Percentiles rank a stretch among this genome's conserved stretches.
phyloP scores from a whole-genome alignment of 2,113 vertebrate species.

The Mola mola region DNA sequence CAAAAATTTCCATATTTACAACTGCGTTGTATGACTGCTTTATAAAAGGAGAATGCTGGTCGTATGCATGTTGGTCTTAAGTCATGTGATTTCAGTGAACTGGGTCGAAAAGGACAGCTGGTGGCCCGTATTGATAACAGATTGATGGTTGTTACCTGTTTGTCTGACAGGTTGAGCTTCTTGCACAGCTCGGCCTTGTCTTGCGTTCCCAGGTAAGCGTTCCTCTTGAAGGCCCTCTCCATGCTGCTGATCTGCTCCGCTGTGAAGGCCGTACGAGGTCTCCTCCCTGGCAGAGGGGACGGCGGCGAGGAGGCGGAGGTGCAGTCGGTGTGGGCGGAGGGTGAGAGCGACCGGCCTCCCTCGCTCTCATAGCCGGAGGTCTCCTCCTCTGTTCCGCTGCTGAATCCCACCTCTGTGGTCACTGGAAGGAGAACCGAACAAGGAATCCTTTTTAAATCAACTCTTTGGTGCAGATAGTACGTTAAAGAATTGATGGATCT shows the following conservation, averaged over 20 bases:
- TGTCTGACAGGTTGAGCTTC: slow-evolving; percentile 80
- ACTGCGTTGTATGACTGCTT: too few relatives aligned
- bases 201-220: slow-evolving; percentile 81
- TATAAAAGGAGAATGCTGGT: too few relatives aligned
- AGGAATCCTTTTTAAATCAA: background rate
- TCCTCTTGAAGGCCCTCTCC: slow-evolving; percentile 81
- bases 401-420: slow-evolving; percentile 59
- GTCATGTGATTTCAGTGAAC: too few relatives aligned
- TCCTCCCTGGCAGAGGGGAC: slow-evolving; percentile 63
- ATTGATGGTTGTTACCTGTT: slow-evolving; percentile 74
- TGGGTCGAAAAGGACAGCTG: too few relatives aligned
- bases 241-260: slow-evolving; percentile 80
- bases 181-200: slow-evolving; percentile 83
- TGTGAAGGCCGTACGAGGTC: slow-evolving; percentile 83
- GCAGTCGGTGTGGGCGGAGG: slow-evolving; percentile 15
- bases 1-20: too few relatives aligned
- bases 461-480: too few relatives aligned
- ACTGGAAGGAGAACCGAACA: slow-evolving; percentile 24
- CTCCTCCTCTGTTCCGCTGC: slow-evolving; percentile 79
- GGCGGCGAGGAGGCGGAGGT: slow-evolving; percentile 2
- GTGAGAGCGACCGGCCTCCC: slow-evolving; percentile 69
- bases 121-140: background rate
- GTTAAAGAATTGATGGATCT: too few relatives aligned
- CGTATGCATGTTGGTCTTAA: too few relatives aligned
- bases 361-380: slow-evolving; percentile 84